Evolutionary conservation across 2,797 vertebrate species (phyloP), one percentile per base, ranked within the genome.

Genomic region (Crypturellus tataupa): DNA sequence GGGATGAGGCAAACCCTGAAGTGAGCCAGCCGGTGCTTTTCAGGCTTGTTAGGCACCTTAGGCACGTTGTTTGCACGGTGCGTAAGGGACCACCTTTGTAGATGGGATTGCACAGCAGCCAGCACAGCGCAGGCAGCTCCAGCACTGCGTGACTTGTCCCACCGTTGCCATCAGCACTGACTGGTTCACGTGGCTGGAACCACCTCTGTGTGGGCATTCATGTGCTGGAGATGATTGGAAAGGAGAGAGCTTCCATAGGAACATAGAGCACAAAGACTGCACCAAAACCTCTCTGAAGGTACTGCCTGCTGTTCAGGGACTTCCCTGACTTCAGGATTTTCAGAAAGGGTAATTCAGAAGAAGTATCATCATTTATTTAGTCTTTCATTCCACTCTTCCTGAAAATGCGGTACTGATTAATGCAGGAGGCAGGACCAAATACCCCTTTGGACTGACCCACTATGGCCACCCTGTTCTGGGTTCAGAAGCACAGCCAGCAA

Each of bases 41-140:
- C 46, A 82, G 77, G 24, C 7, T 29, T 37, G 46, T 19, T 31
- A 24, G 1, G 0, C 24, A 6, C 64, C 87, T 82, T 55, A 49
- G 31, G 25, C 11, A 71, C 31, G 37, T 25, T 12, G 5, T 79
- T 71, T 64, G 33, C 17, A 14, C 15, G 4, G 2, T 4, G 16
- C 27, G 20, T 27, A 51, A 24, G 80, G 39, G 55, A 68, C 10
- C 33, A 49, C 46, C 72, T 44, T 78, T 46, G 23, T 23, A 4
- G 0, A 1, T 0, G 1, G 12, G 33, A 35, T 20, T 15, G 46
- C 20, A 10, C 25, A 78, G 39, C 67, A 46, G 25, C 20, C 63
- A 37, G 44, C 40, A 23, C 47, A 42, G 44, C 18, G 29, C 4
- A 2, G 0, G 2, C 0, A 4, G 46, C 23, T 25, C n/a, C 15